Base-by-base conservation (phyloP, 2,888 invertebrate genomes). In the Nomada flava region DNA sequence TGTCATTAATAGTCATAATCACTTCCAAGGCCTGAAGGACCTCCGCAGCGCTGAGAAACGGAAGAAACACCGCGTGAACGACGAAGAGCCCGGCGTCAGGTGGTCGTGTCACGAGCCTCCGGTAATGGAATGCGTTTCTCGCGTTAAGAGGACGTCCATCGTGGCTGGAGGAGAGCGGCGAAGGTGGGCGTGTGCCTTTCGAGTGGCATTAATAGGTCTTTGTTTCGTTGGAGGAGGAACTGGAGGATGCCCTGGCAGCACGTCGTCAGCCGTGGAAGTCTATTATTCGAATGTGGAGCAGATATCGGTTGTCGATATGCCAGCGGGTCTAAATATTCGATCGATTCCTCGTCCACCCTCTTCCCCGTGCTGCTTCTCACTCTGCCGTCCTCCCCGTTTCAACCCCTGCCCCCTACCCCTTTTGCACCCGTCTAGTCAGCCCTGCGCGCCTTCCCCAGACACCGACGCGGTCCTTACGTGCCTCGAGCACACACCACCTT, bases 251-350 rank as follows among this genome's bases (percentile, higher is more conserved):
- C 76, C 81, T 52, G 79, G 82, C 80, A 74, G 76, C 80, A 69
- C 84, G 80, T 76, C 82, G 87, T 88, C 88, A 86, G 79, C 79
- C 72, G 82, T 59, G 81, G 79, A 83, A 83, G 85, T 90, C 92
- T 91, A 92, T 93, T 92, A 92, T 92, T 92, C 89, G 90, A 92
- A 93, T 93, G 91, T 93, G 86, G 90, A 89, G 85, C 91, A 91
- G 91, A 91, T 92, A 93, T 93, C 88, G 92, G 90, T 89, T 92
- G 89, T 91, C 92, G 92, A 93, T 93, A 92, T 71, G 85, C 86
- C 84, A 76, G 72, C 85, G 69, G 82, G 86, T 88, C 89, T 89
- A 89, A 89, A 89, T 89, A 90, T 89, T 89, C 88, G 86, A 90
- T 88, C 88, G 87, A 87, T 87, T 76, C 79, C 71, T 76, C 63